Percentiles rank a stretch among this genome's conserved stretches.
Conservation (phyloP, 53 echinoderm and acorn worm species). For the Patiria pectinifera region DNA sequence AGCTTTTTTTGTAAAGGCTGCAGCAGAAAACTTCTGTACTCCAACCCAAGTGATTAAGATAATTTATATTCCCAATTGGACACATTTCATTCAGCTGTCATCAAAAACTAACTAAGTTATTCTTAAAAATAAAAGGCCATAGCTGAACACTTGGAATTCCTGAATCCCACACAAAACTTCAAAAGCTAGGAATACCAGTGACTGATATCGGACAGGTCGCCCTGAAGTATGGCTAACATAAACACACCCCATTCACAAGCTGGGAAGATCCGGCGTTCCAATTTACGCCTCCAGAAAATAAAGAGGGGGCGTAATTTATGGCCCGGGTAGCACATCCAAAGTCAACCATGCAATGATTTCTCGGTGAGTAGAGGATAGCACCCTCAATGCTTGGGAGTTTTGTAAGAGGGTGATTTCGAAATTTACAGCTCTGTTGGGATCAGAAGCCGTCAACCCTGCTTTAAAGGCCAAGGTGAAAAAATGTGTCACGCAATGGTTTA, state of each 20-base stretch:
- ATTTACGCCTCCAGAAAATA: not conserved
- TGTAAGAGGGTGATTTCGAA: not conserved
- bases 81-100: too few species aligned
- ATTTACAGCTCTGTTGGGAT: conserved; percentile 25
- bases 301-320: conserved; percentile 2
- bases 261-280: not conserved
- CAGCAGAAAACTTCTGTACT: too few species aligned
- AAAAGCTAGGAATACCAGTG: not conserved
- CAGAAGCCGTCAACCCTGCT: not conserved
- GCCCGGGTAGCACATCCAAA: not conserved
- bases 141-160: not conserved
- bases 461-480: not conserved
- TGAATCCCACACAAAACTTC: not conserved
- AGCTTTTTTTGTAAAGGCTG: too few species aligned
- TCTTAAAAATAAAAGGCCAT: too few species aligned
- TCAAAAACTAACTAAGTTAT: too few species aligned
- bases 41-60: too few species aligned
- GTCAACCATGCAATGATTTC: not conserved
- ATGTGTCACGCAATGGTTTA: not conserved
- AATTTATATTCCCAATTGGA: too few species aligned
- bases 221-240: conserved; percentile 13
- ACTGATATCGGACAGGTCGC: not conserved
- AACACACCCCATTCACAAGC: not conserved
- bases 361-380: not conserved
- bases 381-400: not conserved